Evolutionary conservation across 2,797 vertebrate species (phyloP).

Genomic region (Sebastes elongatus): DNA sequence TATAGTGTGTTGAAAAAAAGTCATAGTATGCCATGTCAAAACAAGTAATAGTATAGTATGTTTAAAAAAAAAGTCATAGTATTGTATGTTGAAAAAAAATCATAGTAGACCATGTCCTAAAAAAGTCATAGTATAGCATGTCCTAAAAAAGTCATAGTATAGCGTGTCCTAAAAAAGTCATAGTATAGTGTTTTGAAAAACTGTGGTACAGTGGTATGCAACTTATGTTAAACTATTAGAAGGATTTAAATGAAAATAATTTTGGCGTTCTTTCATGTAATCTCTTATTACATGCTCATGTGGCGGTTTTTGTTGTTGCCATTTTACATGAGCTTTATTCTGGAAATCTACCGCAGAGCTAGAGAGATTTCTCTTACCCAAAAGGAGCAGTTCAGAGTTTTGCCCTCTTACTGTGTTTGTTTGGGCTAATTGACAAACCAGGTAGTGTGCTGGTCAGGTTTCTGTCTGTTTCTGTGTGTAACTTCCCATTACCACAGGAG

Average conservation of each 20-base stretch:
- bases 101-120: too few species aligned
- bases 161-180: too few species aligned
- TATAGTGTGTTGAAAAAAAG: not conserved
- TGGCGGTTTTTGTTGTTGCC: not conserved
- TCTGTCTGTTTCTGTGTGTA: conserved; percentile 51
- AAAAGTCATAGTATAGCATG: too few species aligned
- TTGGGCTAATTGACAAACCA: conserved; percentile 73
- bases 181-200: not conserved
- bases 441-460: conserved; percentile 59
- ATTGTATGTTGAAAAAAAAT: too few species aligned
- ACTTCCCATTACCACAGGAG: conserved; percentile 67
- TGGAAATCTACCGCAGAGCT: not conserved
- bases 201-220: too few species aligned
- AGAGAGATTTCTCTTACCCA: not conserved
- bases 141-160: too few species aligned
- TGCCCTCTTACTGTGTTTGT: conserved; percentile 46
- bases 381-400: conserved; percentile 38
- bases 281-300: not conserved
- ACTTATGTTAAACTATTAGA: not conserved
- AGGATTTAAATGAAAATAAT: not conserved
- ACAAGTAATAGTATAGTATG: not conserved
- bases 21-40: not conserved
- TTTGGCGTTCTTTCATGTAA: not conserved
- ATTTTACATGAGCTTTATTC: not conserved
- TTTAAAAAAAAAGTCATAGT: not conserved